Percentiles rank a stretch among this genome's conserved stretches.
phyloP scores from a whole-genome alignment of 2,113 vertebrate genomes.

The Arothron firmamentum region DNA sequence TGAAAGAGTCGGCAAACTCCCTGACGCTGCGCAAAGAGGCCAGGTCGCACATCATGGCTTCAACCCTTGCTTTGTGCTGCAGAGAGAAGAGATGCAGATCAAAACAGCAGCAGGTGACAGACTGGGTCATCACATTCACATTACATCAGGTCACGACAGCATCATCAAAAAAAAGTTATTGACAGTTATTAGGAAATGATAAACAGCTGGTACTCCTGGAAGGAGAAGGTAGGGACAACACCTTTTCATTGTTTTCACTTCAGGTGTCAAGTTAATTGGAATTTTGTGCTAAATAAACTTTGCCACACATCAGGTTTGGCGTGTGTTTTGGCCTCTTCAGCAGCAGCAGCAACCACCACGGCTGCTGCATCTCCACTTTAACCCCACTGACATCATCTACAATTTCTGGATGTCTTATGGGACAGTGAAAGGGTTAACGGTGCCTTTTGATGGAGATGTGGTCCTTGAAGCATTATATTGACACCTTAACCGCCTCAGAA shows the following conservation, averaged over 20 bases:
- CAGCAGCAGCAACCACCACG: slow-evolving; percentile 14
- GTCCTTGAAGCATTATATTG: slow-evolving; percentile 67
- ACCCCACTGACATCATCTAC: slow-evolving; percentile 54
- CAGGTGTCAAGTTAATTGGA: neutral
- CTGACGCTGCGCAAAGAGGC: slow-evolving; percentile 85
- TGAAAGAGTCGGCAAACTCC: slow-evolving; percentile 88
- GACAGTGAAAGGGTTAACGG: slow-evolving; percentile 76
- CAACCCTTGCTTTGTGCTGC: slow-evolving; percentile 94
- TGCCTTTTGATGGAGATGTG: slow-evolving; percentile 53
- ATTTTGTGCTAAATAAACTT: neutral
- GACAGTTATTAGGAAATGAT: neutral
- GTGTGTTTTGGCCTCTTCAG: slow-evolving; percentile 27
- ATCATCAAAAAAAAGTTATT: neutral
- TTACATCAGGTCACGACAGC: no score
- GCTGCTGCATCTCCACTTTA: slow-evolving; percentile 23
- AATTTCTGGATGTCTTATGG: slow-evolving; percentile 39
- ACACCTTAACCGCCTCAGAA: slow-evolving; percentile 58
- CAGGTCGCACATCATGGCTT: slow-evolving; percentile 92
- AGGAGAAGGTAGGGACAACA: neutral
- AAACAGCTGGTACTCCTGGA: neutral
- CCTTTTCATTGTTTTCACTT: neutral
- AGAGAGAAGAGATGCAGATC: slow-evolving; percentile 42
- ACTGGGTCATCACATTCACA: neutral
- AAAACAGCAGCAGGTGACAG: slow-evolving; percentile 3
- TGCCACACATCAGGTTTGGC: no score